Conservation (phyloP, 2,797 vertebrate species). For the Melanotaenia maccullochi region DNA sequence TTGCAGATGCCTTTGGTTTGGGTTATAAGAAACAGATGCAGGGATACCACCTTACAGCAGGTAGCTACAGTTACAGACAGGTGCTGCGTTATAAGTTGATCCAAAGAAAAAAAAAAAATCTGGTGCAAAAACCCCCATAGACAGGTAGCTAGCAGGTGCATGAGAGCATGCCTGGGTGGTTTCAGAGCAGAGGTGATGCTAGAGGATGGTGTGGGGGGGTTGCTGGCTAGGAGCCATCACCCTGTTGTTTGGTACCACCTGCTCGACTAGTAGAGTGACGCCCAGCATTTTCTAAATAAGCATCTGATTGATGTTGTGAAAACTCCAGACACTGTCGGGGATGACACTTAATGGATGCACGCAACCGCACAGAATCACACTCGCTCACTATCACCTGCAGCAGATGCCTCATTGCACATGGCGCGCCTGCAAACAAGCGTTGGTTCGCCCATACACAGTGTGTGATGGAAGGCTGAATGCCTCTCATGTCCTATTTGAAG, state of each 20-base stretch:
- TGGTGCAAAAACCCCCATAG: slow-evolving; percentile 66
- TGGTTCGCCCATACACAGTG: slow-evolving; percentile 27
- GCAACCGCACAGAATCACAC: slow-evolving; percentile 23
- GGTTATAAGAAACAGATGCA: slow-evolving; percentile 45
- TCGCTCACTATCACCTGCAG: slow-evolving; percentile 58
- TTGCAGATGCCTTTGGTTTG: slow-evolving; percentile 3
- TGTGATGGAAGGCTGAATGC: slow-evolving; percentile 59
- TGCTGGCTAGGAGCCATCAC: slow-evolving; percentile 56
- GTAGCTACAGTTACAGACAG: slow-evolving; percentile 43
- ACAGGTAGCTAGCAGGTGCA: slow-evolving; percentile 67
- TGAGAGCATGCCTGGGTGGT: slow-evolving; percentile 50
- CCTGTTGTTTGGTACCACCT: slow-evolving; percentile 73
- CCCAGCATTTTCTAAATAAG: slow-evolving; percentile 62
- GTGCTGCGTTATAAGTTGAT: slow-evolving; percentile 48
- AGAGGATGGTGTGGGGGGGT: slow-evolving; percentile 12
- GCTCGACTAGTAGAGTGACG: slow-evolving; percentile 47
- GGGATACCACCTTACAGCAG: slow-evolving; percentile 13
- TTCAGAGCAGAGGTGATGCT: slow-evolving; percentile 71
- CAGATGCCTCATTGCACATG: slow-evolving; percentile 66
- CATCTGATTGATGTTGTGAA: slow-evolving; percentile 71
- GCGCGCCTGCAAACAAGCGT: slow-evolving; percentile 46
- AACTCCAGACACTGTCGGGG: slow-evolving; percentile 47
- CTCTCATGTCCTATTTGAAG: slow-evolving; percentile 77
- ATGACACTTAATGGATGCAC: slow-evolving; percentile 36
- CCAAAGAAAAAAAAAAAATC: slow-evolving; percentile 30